phyloP scores from a whole-genome alignment of 2,888 invertebrate species.

The Odontocolon sp. region DNA sequence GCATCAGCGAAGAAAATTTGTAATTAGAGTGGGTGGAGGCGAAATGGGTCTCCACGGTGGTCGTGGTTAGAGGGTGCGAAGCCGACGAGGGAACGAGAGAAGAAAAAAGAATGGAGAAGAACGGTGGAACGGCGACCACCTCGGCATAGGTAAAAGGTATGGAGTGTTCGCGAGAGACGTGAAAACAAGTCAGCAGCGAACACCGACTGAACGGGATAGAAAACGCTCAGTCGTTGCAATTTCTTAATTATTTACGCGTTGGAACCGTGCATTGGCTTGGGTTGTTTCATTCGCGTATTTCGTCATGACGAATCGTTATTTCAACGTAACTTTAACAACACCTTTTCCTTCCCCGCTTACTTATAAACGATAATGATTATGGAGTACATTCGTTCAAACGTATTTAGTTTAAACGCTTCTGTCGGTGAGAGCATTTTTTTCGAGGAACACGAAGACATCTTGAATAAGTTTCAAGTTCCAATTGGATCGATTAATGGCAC shows the following conservation, averaged over 20 bases:
- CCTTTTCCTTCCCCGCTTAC: slow-evolving; percentile 49
- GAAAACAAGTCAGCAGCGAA: slow-evolving; percentile 22
- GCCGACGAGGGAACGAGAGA: slow-evolving; percentile 22
- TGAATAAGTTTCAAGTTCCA: slow-evolving; percentile 13
- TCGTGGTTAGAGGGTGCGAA: slow-evolving; percentile 51
- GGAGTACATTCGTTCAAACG: slow-evolving; percentile 27
- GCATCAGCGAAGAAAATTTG: slow-evolving; percentile 61
- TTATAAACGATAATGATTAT: slow-evolving; percentile 56
- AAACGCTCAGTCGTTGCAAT: slow-evolving; percentile 55
- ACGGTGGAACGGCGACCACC: neutral
- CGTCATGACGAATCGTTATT: slow-evolving; percentile 60
- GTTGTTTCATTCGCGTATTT: slow-evolving; percentile 63
- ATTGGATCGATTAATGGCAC: slow-evolving; percentile 5
- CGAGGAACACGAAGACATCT: no score
- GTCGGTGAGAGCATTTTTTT: no score
- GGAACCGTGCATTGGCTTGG: slow-evolving; percentile 58
- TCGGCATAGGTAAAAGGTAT: slow-evolving; percentile 32
- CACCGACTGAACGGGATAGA: no score
- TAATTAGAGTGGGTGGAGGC: slow-evolving; percentile 60
- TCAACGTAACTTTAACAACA: slow-evolving; percentile 29
- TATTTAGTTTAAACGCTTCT: slow-evolving; percentile 50
- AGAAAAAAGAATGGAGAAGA: slow-evolving; percentile 28
- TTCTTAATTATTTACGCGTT: slow-evolving; percentile 72
- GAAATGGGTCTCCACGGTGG: slow-evolving; percentile 50
- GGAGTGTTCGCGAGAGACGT: slow-evolving; percentile 3